Conservation (phyloP, 1,140 invertebrate genomes). For the Parapsyche elsis region DNA sequence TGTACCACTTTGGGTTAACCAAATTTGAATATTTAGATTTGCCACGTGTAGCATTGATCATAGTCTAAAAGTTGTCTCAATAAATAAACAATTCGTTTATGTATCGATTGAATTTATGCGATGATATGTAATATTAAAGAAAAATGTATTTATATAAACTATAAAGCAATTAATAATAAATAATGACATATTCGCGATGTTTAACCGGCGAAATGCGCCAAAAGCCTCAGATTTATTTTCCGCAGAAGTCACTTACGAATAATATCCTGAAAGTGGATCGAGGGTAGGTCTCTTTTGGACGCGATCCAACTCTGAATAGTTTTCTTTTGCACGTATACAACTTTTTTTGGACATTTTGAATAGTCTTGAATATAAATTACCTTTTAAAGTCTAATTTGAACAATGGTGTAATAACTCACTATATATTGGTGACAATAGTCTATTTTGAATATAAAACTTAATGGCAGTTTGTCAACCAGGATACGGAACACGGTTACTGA, state of each 20-base stretch:
- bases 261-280: constrained; percentile 32
- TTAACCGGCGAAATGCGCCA: constrained; percentile 14
- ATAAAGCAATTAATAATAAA: not conserved
- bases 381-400: not conserved
- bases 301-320: not conserved
- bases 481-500: no score
- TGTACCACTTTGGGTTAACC: no score
- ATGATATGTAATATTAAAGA: not conserved
- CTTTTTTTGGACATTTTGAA: not conserved
- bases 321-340: not conserved
- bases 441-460: no score
- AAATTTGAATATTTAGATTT: no score
- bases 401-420: no score
- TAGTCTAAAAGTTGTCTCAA: not conserved
- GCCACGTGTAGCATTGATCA: no score
- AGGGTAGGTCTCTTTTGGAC: constrained; percentile 7
- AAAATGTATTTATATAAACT: not conserved
- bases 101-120: not conserved
- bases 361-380: constrained; percentile 23
- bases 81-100: not conserved
- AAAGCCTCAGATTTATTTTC: not conserved
- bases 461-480: no score
- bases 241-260: not conserved
- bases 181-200: constrained; percentile 17
- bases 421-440: no score